phyloP scores from a whole-genome alignment of 2,797 vertebrate genomes.

The Calcarius lapponicus region DNA sequence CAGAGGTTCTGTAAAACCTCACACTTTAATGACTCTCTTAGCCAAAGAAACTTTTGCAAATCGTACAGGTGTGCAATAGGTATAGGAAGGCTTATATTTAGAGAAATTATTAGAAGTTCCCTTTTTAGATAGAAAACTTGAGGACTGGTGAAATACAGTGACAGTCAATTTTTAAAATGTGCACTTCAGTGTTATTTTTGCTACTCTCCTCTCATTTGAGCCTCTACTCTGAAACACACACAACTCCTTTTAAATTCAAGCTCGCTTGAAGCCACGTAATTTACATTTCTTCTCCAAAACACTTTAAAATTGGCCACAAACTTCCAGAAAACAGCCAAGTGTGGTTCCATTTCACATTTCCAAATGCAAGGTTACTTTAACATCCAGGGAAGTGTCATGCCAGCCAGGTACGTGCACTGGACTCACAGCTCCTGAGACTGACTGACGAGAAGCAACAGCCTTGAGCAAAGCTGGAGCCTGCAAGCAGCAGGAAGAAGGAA shows the following conservation, averaged over 20 bases:
- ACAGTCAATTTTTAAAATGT: not conserved
- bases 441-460: not conserved
- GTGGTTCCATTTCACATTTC: not conserved
- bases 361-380: not conserved
- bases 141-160: not conserved
- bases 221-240: not conserved
- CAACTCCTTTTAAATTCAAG: not conserved
- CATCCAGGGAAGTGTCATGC: slow-evolving; percentile 11
- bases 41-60: not conserved
- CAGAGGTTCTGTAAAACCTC: not conserved
- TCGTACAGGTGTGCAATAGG: not conserved
- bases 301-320: not conserved
- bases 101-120: not conserved
- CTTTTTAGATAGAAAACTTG: not conserved
- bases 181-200: not conserved
- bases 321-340: not conserved
- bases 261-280: not conserved
- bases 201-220: slow-evolving; percentile 36
- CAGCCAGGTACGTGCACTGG: not conserved
- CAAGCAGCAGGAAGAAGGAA: slow-evolving; percentile 27
- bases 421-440: not conserved
- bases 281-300: not conserved
- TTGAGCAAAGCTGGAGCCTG: slow-evolving; percentile 13
- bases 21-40: not conserved
- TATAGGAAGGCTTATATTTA: not conserved